Percentiles rank a stretch among this genome's conserved stretches.
phyloP scores from a whole-genome alignment of 2,113 vertebrate genomes.

The Sminthopsis crassicaudata region DNA sequence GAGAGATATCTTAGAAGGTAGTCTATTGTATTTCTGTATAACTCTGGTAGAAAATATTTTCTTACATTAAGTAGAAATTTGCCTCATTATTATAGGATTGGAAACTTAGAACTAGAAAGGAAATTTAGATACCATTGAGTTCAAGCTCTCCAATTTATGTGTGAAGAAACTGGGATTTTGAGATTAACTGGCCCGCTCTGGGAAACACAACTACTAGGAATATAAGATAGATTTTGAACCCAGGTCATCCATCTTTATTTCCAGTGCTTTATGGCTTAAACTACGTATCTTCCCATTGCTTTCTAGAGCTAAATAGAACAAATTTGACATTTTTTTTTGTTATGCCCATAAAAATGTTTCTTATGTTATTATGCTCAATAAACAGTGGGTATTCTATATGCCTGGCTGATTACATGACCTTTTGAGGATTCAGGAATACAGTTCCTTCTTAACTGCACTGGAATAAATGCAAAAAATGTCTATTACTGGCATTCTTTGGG shows the following conservation, averaged over 20 bases:
- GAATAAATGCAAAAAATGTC: background rate
- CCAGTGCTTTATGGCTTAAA: background rate
- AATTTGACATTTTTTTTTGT: background rate
- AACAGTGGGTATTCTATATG: background rate
- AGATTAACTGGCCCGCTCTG: background rate
- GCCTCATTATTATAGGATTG: background rate
- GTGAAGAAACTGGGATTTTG: background rate
- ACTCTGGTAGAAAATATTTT: background rate
- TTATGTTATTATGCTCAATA: background rate
- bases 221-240: background rate
- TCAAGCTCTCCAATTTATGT: background rate
- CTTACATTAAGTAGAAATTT: background rate
- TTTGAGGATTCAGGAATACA: background rate
- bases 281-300: background rate
- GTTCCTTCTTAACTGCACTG: background rate
- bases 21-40: background rate
- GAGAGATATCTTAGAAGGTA: background rate
- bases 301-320: background rate
- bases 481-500: background rate
- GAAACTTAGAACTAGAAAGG: background rate
- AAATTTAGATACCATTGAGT: background rate
- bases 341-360: background rate
- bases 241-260: background rate
- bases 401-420: background rate
- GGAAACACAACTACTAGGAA: background rate